phyloP scores from a whole-genome alignment of 1,140 invertebrate species.

The Plodia interpunctella region DNA sequence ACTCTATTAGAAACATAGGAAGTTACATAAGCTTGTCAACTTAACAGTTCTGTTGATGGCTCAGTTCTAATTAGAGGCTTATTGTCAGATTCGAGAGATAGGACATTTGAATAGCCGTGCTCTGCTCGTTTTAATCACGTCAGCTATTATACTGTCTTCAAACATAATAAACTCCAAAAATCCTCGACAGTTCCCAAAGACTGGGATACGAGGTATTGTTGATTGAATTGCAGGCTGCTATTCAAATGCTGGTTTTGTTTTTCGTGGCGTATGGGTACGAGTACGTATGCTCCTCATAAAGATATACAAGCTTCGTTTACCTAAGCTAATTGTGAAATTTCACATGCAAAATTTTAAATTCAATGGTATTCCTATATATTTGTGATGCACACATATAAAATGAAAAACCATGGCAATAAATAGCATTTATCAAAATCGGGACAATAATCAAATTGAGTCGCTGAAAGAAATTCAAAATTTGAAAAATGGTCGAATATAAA shows the following conservation, averaged over 20 bases:
- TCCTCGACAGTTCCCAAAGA: neutral
- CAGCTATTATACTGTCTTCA: constrained; percentile 5
- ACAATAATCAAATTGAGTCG: too few species aligned
- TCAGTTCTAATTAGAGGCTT: neutral
- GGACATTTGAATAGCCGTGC: neutral
- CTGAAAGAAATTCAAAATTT: too few species aligned
- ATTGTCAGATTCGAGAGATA: constrained; percentile 1
- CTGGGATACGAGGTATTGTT: neutral
- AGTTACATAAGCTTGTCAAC: constrained; percentile 16
- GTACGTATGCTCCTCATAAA: too few species aligned
- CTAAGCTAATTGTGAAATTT: too few species aligned
- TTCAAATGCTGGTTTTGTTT: neutral
- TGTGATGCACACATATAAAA: too few species aligned
- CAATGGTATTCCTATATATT: too few species aligned
- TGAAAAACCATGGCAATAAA: too few species aligned
- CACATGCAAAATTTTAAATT: too few species aligned
- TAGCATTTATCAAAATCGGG: too few species aligned
- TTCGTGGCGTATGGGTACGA: neutral
- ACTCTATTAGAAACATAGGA: neutral
- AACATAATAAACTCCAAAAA: neutral
- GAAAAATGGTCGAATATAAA: too few species aligned
- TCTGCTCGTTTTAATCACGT: neutral
- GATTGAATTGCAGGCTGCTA: neutral
- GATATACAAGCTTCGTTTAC: too few species aligned
- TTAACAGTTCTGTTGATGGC: constrained; percentile 17